Percentiles rank a stretch among this genome's conserved stretches.
phyloP scores from a whole-genome alignment of 2,113 vertebrate species.

The Lampris incognitus region DNA sequence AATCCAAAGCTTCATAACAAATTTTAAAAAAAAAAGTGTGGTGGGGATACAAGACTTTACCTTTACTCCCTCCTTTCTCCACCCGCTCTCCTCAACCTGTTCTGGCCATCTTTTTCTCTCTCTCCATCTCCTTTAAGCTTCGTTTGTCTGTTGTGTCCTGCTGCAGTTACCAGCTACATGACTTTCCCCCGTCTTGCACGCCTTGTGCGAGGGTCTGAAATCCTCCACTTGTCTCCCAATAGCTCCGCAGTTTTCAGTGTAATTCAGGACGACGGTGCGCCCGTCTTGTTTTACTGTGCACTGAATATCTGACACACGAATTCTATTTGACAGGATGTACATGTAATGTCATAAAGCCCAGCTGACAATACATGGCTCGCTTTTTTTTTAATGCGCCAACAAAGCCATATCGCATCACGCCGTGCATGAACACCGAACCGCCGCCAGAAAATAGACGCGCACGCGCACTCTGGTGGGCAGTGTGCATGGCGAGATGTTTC shows the following conservation, averaged over 20 bases:
- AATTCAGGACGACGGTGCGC: not conserved
- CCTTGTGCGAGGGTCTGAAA: not conserved
- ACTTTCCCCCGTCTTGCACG: not conserved
- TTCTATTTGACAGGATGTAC: not conserved
- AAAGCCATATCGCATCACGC: too few relatives aligned
- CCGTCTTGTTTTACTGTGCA: not conserved
- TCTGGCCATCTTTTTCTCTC: not conserved
- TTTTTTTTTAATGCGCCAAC: not conserved
- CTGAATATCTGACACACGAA: slow-evolving; percentile 13
- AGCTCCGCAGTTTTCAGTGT: not conserved
- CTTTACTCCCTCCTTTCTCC: slow-evolving; percentile 46
- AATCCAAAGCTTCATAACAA: slow-evolving; percentile 50
- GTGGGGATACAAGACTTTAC: slow-evolving; percentile 31
- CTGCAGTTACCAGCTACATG: slow-evolving; percentile 28
- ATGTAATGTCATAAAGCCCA: not conserved
- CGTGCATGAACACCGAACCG: too few relatives aligned
- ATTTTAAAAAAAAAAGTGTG: too few relatives aligned
- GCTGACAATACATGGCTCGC: not conserved
- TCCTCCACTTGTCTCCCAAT: slow-evolving; percentile 1
- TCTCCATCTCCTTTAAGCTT: slow-evolving; percentile 11
- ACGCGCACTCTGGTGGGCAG: slow-evolving; percentile 29
- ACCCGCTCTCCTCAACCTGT: slow-evolving; percentile 32
- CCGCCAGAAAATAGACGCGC: slow-evolving; percentile 7
- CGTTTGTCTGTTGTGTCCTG: slow-evolving; percentile 26
- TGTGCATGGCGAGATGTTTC: slow-evolving; percentile 56